These are phyloP conservation scores for Stratiomys singularior DNA, from an alignment of 2,888 invertebrate genomes.

Conservation along the genomic window DNA sequence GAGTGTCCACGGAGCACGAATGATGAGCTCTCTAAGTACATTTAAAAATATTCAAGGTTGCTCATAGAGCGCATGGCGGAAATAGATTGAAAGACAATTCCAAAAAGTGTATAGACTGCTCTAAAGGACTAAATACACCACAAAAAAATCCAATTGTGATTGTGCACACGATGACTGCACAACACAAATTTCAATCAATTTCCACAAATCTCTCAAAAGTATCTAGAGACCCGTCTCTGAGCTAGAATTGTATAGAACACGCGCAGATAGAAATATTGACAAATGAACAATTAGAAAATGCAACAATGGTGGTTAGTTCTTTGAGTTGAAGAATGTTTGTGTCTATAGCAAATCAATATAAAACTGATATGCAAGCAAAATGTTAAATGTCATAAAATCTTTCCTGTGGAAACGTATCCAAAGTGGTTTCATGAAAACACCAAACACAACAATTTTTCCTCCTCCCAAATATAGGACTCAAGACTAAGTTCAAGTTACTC, in stretches of 20 bases:
- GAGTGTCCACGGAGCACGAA: slow-evolving; percentile 20
- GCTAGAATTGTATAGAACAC: slow-evolving; percentile 9
- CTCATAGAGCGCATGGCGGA: slow-evolving; percentile 44
- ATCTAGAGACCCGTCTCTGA: slow-evolving; percentile 4
- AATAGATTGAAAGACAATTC: slow-evolving; percentile 50
- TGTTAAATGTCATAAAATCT: slow-evolving; percentile 13
- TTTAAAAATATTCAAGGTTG: slow-evolving; percentile 37
- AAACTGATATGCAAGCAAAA: slow-evolving; percentile 27
- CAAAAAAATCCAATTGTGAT: slow-evolving; percentile 21
- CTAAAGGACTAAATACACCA: slow-evolving; percentile 40
- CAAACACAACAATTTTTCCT: slow-evolving; percentile 54
- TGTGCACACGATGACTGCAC: slow-evolving; percentile 30
- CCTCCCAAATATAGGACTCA: slow-evolving; percentile 56
- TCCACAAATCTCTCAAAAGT: slow-evolving; percentile 30
- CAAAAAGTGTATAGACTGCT: slow-evolving; percentile 31
- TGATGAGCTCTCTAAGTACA: slow-evolving; percentile 16
- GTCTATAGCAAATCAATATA: slow-evolving; percentile 8
- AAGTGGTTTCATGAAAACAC: slow-evolving; percentile 53
- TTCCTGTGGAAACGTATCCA: slow-evolving; percentile 4
- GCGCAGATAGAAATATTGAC: slow-evolving; percentile 7
- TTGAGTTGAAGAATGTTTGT: slow-evolving; percentile 31
- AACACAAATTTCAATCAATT: slow-evolving; percentile 50
- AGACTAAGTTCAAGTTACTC: slow-evolving; percentile 58
- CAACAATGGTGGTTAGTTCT: slow-evolving; percentile 41
- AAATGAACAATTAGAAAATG: slow-evolving; percentile 27